Evolutionary conservation across 2,888 invertebrate genomes (phyloP).

Genomic region (Cephus sareptanus): DNA sequence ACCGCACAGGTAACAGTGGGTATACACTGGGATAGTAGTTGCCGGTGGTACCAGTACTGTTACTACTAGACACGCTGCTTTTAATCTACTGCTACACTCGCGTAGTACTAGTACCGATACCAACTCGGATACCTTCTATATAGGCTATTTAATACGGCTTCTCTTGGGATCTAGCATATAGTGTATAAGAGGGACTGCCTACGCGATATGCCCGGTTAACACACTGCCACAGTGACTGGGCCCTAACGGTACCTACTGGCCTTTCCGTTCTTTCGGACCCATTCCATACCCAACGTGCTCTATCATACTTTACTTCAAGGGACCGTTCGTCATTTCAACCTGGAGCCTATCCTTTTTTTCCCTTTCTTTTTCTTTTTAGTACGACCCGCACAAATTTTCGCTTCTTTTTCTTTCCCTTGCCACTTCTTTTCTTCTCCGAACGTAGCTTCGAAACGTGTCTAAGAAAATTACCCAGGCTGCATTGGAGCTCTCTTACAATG

Average conservation of each 20-base stretch:
- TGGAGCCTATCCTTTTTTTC: background rate
- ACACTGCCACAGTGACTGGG: constrained; percentile 51
- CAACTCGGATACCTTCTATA: background rate
- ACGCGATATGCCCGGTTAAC: constrained; percentile 46
- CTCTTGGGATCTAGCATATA: background rate
- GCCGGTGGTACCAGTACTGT: background rate
- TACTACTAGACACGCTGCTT: background rate
- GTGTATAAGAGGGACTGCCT: background rate
- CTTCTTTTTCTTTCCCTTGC: background rate
- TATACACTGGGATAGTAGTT: background rate
- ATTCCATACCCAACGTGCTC: background rate
- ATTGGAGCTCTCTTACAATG: background rate
- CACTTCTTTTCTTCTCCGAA: no score
- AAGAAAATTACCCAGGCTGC: background rate
- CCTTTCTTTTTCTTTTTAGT: background rate
- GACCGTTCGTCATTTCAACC: background rate
- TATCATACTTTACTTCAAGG: background rate
- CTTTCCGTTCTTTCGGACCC: background rate
- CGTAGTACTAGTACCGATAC: background rate
- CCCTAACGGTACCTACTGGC: constrained; percentile 44
- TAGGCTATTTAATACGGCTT: background rate
- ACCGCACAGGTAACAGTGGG: background rate
- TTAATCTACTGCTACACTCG: background rate
- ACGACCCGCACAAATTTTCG: background rate
- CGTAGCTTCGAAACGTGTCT: background rate